A percentile compares a stretch with the other conserved stretches of the same genome.
These are phyloP conservation scores for Perodicticus potto DNA, from an alignment of 2,797 vertebrate species.

Conservation along the genomic window DNA sequence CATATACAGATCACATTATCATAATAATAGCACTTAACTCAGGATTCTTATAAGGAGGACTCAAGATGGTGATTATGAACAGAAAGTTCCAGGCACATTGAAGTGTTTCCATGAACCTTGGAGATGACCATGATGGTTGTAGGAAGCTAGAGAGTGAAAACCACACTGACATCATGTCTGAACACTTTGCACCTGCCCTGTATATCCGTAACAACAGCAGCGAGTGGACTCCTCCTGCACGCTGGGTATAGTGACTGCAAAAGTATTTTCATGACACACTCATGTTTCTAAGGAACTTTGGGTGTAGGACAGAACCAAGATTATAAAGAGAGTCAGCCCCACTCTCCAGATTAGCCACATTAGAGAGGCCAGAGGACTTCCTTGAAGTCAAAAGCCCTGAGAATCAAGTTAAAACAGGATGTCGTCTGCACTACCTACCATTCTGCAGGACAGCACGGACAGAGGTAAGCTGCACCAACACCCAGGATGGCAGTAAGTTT, in stretches of 20 bases:
- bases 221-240: neutral
- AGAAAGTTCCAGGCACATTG: neutral
- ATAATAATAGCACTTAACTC: neutral
- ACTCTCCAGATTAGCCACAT: neutral
- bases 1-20: neutral
- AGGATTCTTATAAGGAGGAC: neutral
- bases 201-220: neutral
- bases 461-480: neutral
- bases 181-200: too few relatives aligned
- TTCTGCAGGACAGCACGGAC: neutral
- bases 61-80: neutral
- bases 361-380: neutral
- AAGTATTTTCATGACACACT: accelerated
- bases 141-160: neutral
- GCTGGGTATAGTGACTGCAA: neutral
- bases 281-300: neutral
- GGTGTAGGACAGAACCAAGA: neutral
- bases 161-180: neutral
- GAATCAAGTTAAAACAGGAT: neutral
- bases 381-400: neutral
- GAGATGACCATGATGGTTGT: neutral
- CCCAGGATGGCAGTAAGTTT: neutral
- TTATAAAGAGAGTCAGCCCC: neutral
- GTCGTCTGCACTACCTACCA: neutral
- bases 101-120: neutral